phyloP scores from a whole-genome alignment of 2,797 vertebrate species.

The Tragelaphus eurycerus region DNA sequence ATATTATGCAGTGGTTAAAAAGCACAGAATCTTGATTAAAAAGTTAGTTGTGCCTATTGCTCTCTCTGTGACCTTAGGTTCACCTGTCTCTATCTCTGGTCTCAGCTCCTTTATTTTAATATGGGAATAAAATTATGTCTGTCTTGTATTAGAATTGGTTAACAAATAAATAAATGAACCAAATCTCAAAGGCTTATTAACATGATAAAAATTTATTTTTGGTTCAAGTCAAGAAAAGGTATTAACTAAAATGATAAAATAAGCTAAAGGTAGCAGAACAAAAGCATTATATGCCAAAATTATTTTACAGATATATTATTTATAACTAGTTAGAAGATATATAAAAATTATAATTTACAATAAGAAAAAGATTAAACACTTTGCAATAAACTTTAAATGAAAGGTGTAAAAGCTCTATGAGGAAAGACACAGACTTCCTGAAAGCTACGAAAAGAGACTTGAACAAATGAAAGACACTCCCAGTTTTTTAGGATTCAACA shows the following conservation, averaged over 20 bases:
- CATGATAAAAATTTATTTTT: conserved; percentile 16
- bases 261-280: background rate
- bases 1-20: background rate
- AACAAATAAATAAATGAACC: background rate
- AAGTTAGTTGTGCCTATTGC: background rate
- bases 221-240: background rate
- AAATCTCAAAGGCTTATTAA: conserved; percentile 1
- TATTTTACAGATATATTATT: background rate
- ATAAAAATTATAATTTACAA: background rate
- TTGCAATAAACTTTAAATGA: background rate
- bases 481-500: background rate
- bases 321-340: background rate
- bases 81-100: background rate
- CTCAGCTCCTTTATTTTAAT: background rate
- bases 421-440: background rate
- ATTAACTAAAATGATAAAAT: conserved; percentile 17
- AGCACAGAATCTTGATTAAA: background rate
- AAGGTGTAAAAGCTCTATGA: background rate
- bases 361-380: background rate
- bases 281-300: background rate
- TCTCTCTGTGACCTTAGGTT: background rate
- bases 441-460: background rate
- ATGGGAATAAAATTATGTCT: background rate
- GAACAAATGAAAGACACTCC: background rate
- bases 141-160: background rate